Percentiles rank a stretch among this genome's conserved stretches.
phyloP scores from a whole-genome alignment of 2,888 invertebrate genomes.

The Augochlorella aurata region DNA sequence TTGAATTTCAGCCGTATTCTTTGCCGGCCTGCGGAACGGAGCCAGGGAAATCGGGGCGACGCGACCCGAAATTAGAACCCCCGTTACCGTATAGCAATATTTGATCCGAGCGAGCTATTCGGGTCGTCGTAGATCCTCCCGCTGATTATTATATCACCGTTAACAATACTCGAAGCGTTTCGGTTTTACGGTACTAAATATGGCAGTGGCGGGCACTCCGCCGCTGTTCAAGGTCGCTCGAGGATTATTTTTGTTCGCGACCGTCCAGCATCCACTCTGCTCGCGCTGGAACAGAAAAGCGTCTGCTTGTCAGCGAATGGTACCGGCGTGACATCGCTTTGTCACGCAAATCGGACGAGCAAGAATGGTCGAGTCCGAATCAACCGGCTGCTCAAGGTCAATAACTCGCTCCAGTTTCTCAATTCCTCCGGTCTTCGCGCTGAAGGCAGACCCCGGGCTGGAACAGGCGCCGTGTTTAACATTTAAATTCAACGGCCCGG shows the following conservation, averaged over 20 bases:
- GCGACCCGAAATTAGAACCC: not conserved
- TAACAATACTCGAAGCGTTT: not conserved
- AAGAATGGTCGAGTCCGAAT: not conserved
- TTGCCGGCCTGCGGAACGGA: not conserved
- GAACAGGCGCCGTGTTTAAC: not conserved
- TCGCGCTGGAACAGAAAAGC: too few species aligned
- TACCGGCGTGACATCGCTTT: too few species aligned
- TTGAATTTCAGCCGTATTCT: not conserved
- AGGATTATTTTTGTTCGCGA: not conserved
- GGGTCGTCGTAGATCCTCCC: not conserved
- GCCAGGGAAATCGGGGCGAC: not conserved
- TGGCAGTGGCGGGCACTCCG: not conserved
- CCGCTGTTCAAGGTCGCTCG: not conserved
- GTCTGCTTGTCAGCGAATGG: too few species aligned
- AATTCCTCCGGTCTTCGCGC: not conserved
- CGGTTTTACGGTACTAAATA: not conserved
- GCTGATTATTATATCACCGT: not conserved
- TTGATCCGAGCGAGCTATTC: not conserved
- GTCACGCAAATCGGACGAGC: too few species aligned
- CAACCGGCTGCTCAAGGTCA: not conserved
- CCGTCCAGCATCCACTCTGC: too few species aligned
- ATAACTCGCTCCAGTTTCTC: not conserved
- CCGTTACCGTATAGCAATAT: not conserved
- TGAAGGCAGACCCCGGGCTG: not conserved
- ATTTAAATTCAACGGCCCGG: not conserved